These are phyloP conservation scores for Lepidocyrtoides sp. DNA, from an alignment of 2,888 invertebrate species.

Conservation along the genomic window DNA sequence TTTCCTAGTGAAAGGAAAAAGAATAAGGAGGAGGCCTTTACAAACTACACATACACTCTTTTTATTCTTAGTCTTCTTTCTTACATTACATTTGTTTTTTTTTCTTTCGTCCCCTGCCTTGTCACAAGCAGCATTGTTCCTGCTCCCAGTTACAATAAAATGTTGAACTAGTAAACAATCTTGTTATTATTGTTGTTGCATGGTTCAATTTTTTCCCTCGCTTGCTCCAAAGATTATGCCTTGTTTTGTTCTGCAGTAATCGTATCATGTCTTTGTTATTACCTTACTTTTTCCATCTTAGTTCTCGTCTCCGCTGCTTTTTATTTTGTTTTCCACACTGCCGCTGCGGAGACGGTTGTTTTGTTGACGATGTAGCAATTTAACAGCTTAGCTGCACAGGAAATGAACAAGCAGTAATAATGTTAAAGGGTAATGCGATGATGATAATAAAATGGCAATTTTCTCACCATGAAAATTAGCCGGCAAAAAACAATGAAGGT, in stretches of 20 bases:
- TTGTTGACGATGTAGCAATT: background rate
- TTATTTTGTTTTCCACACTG: background rate
- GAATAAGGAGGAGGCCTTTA: background rate
- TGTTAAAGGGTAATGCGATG: background rate
- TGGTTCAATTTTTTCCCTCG: background rate
- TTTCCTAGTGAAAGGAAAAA: too few relatives aligned
- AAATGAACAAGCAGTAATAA: background rate
- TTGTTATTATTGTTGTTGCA: background rate
- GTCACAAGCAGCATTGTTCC: conserved; percentile 18
- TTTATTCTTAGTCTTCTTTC: background rate
- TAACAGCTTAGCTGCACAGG: background rate
- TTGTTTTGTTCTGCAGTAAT: conserved; percentile 28
- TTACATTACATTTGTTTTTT: background rate
- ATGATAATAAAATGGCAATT: conserved; percentile 14
- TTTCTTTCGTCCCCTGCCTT: background rate
- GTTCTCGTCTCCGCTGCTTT: background rate
- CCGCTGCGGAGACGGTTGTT: background rate
- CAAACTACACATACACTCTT: background rate
- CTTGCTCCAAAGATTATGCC: background rate
- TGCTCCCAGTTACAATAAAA: background rate
- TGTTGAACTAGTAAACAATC: background rate
- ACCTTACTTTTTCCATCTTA: background rate
- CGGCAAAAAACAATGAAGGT: background rate
- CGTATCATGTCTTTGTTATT: conserved; percentile 22
- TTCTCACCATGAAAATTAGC: conserved; percentile 24